Evolutionary conservation across 2,113 vertebrate genomes (phyloP), one percentile per base, ranked within the genome.

Genomic region (Tachysurus vachellii): DNA sequence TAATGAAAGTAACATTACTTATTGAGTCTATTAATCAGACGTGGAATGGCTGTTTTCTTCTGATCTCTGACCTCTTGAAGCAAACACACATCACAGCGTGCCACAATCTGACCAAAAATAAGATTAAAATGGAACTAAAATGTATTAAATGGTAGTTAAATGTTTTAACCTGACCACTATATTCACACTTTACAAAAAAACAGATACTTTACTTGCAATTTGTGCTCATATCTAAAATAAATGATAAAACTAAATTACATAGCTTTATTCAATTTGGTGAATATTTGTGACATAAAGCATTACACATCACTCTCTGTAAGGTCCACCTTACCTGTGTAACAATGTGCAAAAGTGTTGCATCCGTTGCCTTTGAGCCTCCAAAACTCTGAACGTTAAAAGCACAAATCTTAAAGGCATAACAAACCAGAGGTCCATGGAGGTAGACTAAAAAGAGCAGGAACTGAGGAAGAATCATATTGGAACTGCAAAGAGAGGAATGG

Each of bases 51-150:
- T 59, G 59, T 91, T 1, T 86, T 88, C 85, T 90, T 92, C n/a
- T 47, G 70, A 89, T 95, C 95, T 91, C 94, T 93, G 86, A 96
- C 94, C 86, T 95, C 95, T 91, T 95, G 94, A 50, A 96, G 94
- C 84, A 96, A 82, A 82, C 92, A 92, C 42, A 96, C 89, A 13
- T 96, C 94, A 88, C 93, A 95, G 82, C 95, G 94, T 28, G 92
- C 26, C 44, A 96, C 88, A 85, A 95, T 94, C 95, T 96, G 92
- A 89, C 9, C 87, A 76, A 89, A 50, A 88, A 85, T 4, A 82
- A 53, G 26, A 75, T 50, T 0, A 81, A 28, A 77, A 86, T 21
- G 82, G 62, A 12, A 75, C 28, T 77, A 79, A 80, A 13, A 54
- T 14, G 6, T 66, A 79, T 59, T 59, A 56, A 7, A 56, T 21